Evolutionary conservation across 2,888 invertebrate species (phyloP), one percentile per base, ranked within the genome.

Genomic region (Bombylius major): DNA sequence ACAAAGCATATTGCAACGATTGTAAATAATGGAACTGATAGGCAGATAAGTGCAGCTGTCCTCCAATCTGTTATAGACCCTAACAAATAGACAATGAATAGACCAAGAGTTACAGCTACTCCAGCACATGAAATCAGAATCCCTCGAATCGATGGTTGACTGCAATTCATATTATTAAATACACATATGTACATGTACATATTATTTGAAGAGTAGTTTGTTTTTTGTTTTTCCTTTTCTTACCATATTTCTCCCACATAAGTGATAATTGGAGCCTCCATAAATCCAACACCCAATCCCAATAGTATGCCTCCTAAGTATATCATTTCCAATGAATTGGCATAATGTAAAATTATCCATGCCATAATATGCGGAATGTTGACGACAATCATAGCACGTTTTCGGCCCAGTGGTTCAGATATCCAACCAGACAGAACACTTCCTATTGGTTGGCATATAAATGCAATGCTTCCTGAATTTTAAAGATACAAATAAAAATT

Each of bases 181-280:
- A 39, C 3, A 2, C 7, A 9, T 39, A 39, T n/a, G n/a, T n/a
- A n/a, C n/a, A n/a, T n/a, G n/a, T n/a, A n/a, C n/a, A n/a, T n/a
- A n/a, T n/a, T n/a, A n/a, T 23, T 23, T 23, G 23, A 23, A 23
- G 1, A 23, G 39, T 39, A 5, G n/a, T n/a, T 23, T 23, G 1
- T 23, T 23, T 23, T 23, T 23, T 23, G 1, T 23, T 3, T 23
- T 23, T 23, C 23, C 3, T 23, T 23, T 48, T 5, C 32, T 34
- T 62, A 78, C 78, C 77, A 76, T 45, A 81, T 73, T 73, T 81
- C 81, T 3, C 81, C 81, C n/a, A 81, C 76, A 58, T 81, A 81
- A 2, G 80, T 80, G n/a, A 81, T 70, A 3, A 79, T 77, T 0
- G 81, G 80, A 0, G 79, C 80, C 63, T 81, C 80, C 80, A 81